These are phyloP conservation scores for Mergus octosetaceus DNA, from an alignment of 2,797 vertebrate genomes.

Conservation along the genomic window DNA sequence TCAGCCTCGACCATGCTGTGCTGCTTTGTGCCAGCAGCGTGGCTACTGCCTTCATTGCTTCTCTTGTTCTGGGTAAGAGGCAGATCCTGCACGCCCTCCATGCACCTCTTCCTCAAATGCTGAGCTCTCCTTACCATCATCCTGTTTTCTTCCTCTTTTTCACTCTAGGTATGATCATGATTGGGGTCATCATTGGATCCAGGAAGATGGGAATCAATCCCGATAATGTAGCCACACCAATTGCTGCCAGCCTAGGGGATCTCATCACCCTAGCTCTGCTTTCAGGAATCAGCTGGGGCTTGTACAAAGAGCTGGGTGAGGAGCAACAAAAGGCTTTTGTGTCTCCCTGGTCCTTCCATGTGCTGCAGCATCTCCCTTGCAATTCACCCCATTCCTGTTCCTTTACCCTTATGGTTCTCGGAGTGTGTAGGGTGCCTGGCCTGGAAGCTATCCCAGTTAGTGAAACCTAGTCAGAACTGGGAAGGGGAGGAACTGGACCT, in stretches of 20 bases:
- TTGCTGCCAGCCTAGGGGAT: constrained; percentile 96
- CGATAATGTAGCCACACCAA: constrained; percentile 97
- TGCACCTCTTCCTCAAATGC: neutral
- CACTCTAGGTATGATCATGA: constrained; percentile 93
- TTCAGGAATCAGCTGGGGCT: constrained; percentile 94
- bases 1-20: constrained; percentile 90
- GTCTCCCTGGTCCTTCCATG: neutral
- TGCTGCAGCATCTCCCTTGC: neutral
- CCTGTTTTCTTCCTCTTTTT: neutral
- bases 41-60: constrained; percentile 96
- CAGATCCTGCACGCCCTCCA: neutral
- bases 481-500: neutral
- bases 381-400: neutral
- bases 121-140: neutral
- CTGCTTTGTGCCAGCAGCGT: constrained; percentile 97
- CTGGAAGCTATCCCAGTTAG: neutral
- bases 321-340: neutral
- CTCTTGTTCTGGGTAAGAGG: constrained; percentile 89
- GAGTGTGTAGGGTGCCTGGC: neutral
- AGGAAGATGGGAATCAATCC: constrained; percentile 97
- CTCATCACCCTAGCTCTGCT: constrained; percentile 96
- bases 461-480: neutral
- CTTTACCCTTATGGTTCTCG: neutral
- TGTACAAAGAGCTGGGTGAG: constrained; percentile 93
- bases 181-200: constrained; percentile 94